Conservation (phyloP, 1,140 invertebrate species). For the Cydia amplana region DNA sequence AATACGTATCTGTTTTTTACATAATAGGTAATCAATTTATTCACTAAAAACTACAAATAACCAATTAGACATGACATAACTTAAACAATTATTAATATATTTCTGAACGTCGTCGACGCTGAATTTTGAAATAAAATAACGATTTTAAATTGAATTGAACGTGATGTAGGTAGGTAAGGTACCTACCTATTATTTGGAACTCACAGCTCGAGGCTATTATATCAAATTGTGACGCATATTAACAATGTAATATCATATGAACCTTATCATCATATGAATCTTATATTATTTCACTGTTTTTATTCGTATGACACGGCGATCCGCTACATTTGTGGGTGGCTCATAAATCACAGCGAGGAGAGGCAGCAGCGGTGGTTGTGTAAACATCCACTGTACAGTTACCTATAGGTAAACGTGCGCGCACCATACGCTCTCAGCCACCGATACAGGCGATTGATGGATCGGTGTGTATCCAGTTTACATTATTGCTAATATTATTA, state of each 20-base stretch:
- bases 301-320: slow-evolving; percentile 25
- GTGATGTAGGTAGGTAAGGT: too few species aligned
- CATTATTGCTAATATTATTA: neutral
- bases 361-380: slow-evolving; percentile 14
- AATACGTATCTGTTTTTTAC: too few species aligned
- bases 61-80: too few species aligned
- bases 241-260: slow-evolving; percentile 15
- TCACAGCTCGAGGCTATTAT: neutral
- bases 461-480: slow-evolving; percentile 13
- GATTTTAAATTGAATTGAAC: too few species aligned
- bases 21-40: too few species aligned
- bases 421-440: slow-evolving; percentile 18
- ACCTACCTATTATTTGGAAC: slow-evolving; percentile 37
- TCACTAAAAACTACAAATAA: too few species aligned
- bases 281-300: slow-evolving; percentile 29
- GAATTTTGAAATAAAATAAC: too few species aligned
- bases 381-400: slow-evolving; percentile 13
- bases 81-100: too few species aligned
- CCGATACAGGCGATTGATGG: slow-evolving; percentile 23
- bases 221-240: slow-evolving; percentile 6
- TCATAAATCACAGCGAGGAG: slow-evolving; percentile 27
- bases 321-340: slow-evolving; percentile 28
- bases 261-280: slow-evolving; percentile 19
- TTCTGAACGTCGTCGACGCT: too few species aligned
- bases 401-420: slow-evolving; percentile 6